A percentile compares a stretch with the other conserved stretches of the same genome.
phyloP scores from a whole-genome alignment of 1,140 invertebrate genomes.

The Tetragonula clypearis region DNA sequence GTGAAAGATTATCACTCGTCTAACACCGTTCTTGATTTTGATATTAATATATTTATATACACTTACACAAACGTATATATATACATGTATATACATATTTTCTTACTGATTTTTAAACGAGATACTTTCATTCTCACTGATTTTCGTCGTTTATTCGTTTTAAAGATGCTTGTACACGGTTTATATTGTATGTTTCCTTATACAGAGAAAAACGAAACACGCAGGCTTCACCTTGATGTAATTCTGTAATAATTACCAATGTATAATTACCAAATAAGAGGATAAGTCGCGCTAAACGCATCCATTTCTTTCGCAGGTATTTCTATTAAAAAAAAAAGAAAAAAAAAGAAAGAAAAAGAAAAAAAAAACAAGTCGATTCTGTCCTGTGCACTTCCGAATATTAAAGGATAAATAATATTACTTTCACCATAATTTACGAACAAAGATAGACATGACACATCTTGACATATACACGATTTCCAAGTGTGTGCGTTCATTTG shows the following conservation, averaged over 20 bases:
- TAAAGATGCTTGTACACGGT: neutral
- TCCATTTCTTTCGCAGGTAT: neutral
- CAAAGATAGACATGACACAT: neutral
- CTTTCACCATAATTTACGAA: conserved; percentile 5
- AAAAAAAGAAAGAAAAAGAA: too few relatives aligned
- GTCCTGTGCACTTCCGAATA: neutral
- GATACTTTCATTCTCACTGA: conserved; percentile 29
- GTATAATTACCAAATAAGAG: neutral
- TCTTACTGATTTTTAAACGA: conserved; percentile 38
- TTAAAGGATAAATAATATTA: conserved; percentile 11
- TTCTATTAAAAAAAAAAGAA: neutral
- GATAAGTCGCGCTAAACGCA: neutral
- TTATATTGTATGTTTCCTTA: conserved; percentile 4
- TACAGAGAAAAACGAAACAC: neutral
- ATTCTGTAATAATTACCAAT: conserved; percentile 6
- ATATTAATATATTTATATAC: conserved; percentile 46
- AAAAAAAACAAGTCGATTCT: neutral
- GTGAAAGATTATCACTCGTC: conserved; percentile 8
- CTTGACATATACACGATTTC: conserved; percentile 5
- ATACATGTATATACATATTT: conserved; percentile 45
- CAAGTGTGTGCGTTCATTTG: conserved; percentile 25
- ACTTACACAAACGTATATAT: conserved; percentile 19
- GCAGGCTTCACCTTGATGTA: neutral
- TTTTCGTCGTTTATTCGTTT: conserved; percentile 5
- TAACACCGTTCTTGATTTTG: conserved; percentile 25